phyloP scores from a whole-genome alignment of 2,797 vertebrate genomes.

The Spinibarbus caldwelli region DNA sequence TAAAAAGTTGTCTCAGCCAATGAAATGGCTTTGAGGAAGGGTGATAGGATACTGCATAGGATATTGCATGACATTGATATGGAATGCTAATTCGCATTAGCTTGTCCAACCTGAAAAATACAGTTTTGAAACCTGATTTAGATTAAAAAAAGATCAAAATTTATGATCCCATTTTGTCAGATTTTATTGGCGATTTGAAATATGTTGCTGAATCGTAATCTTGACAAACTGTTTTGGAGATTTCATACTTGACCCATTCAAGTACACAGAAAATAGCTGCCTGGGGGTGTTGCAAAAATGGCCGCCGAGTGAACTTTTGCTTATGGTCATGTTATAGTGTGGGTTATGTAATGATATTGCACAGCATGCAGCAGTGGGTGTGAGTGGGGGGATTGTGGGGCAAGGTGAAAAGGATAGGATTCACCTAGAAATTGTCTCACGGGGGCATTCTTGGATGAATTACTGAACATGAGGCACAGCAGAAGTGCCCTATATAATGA shows the following conservation, averaged over 20 bases:
- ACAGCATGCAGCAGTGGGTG: neutral
- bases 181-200: neutral
- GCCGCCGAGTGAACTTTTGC: neutral
- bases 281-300: slow-evolving; percentile 12
- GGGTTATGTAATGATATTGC: slow-evolving; percentile 27
- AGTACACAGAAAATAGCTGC: slow-evolving; percentile 19
- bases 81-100: neutral
- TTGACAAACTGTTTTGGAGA: neutral
- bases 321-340: slow-evolving; percentile 2
- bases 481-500: slow-evolving; percentile 29
- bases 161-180: neutral
- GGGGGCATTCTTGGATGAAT: slow-evolving; percentile 31
- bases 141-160: neutral
- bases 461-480: slow-evolving; percentile 15
- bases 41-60: neutral
- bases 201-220: neutral
- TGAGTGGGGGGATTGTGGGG: neutral
- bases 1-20: neutral
- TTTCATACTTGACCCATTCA: slow-evolving; percentile 13
- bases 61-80: neutral
- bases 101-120: neutral
- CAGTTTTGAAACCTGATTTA: neutral
- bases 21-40: neutral
- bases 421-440: slow-evolving; percentile 32
- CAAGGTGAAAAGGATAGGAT: slow-evolving; percentile 37